Percentiles rank a stretch among this genome's conserved stretches.
Conservation (phyloP, 1,140 invertebrate genomes). For the Hypsibius dujardini region DNA sequence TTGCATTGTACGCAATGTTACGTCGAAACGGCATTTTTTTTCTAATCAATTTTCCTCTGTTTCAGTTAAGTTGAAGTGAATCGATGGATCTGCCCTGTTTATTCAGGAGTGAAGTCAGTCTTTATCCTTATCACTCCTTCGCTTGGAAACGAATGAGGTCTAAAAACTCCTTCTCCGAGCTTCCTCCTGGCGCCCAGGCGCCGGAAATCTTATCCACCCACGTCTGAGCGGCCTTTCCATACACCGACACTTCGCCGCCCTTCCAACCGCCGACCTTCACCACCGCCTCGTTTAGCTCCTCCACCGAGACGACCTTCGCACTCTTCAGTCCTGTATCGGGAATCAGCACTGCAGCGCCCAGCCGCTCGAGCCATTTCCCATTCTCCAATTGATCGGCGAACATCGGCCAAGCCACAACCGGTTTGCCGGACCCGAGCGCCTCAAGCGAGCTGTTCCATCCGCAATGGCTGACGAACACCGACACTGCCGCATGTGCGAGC, state of each 20-base stretch:
- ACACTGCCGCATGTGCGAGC: background rate
- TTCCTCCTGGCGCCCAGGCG: background rate
- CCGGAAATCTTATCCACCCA: background rate
- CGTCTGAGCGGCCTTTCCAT: background rate
- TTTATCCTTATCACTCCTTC: no score
- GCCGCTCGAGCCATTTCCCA: background rate
- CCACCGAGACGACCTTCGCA: background rate
- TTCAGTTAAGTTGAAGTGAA: no score
- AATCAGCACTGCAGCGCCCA: background rate
- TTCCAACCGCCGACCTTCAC: background rate
- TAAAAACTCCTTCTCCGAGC: background rate
- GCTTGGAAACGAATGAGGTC: no score
- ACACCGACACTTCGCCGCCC: background rate
- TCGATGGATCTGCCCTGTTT: no score
- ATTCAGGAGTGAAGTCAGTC: no score
- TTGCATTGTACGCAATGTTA: no score
- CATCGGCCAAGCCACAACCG: constrained; percentile 9
- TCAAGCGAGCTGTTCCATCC: constrained; percentile 16
- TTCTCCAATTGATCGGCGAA: constrained; percentile 1
- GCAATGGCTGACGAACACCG: constrained; percentile 15
- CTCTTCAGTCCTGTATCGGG: background rate
- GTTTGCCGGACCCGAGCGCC: background rate
- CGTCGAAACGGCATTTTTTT: no score
- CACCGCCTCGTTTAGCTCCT: background rate
- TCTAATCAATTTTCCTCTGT: no score